Percentiles rank a stretch among this genome's conserved stretches.
Conservation (phyloP, 2,888 invertebrate species). For the Celastrina argiolus region DNA sequence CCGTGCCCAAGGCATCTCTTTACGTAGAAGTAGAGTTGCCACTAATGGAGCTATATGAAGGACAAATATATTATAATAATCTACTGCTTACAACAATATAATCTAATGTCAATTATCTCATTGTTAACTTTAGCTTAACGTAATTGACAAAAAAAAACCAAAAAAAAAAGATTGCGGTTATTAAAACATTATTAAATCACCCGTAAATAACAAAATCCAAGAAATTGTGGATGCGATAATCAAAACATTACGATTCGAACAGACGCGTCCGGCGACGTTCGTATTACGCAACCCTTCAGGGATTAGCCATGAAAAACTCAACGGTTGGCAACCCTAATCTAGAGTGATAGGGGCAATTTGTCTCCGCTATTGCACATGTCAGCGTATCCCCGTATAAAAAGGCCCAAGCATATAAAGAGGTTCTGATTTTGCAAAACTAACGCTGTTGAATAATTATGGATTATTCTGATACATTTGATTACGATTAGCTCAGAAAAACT, state of each 20-base stretch:
- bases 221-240: no score
- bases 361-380: conserved; percentile 33
- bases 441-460: background rate
- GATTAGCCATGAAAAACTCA: background rate
- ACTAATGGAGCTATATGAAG: background rate
- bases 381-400: background rate
- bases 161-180: no score
- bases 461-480: background rate
- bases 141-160: no score
- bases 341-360: conserved; percentile 38
- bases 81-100: no score
- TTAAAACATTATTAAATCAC: no score
- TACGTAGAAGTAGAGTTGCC: conserved; percentile 8
- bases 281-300: conserved; percentile 11
- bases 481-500: no score
- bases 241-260: background rate
- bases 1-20: conserved; percentile 6
- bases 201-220: no score
- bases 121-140: no score
- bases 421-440: no score
- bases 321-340: conserved; percentile 29
- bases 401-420: background rate
- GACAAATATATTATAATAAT: background rate
- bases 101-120: no score
- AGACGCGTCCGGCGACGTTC: background rate